A percentile compares a stretch with the other conserved stretches of the same genome.
These are phyloP conservation scores for Phaethornis superciliosus DNA, from an alignment of 2,113 vertebrate species.

Conservation along the genomic window DNA sequence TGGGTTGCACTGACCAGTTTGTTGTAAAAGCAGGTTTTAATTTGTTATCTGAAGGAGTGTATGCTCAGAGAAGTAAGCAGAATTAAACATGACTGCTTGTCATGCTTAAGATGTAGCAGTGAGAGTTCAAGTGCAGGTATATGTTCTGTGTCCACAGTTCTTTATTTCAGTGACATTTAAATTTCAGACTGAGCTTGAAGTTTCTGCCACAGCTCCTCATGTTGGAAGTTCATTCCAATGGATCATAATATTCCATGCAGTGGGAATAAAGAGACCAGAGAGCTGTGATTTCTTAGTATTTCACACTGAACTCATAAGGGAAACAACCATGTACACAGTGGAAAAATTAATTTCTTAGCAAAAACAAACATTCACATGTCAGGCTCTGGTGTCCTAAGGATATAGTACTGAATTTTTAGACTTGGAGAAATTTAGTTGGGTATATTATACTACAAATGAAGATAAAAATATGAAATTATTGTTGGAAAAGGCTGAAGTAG, in stretches of 20 bases:
- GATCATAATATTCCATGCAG: background rate
- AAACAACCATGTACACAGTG: background rate
- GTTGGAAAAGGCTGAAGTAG: background rate
- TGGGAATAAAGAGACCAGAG: background rate
- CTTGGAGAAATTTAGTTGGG: background rate
- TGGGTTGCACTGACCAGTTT: constrained; percentile 16
- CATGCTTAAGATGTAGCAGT: background rate
- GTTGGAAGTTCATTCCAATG: background rate
- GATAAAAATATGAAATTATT: background rate
- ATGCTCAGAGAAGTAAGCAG: background rate
- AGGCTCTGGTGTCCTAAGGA: background rate
- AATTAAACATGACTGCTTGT: background rate
- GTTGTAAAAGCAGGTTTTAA: constrained; percentile 21
- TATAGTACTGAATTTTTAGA: background rate
- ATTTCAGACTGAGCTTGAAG: background rate
- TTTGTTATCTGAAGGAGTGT: constrained; percentile 10
- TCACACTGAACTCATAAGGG: background rate
- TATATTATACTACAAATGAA: background rate
- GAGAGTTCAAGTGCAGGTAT: background rate
- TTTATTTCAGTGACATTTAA: background rate
- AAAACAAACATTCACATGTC: background rate
- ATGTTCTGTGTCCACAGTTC: background rate
- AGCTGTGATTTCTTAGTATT: background rate
- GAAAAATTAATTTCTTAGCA: background rate
- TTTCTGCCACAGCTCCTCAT: background rate